Conservation (phyloP, 2,797 vertebrate genomes). For the Oreochromis grahami region DNA sequence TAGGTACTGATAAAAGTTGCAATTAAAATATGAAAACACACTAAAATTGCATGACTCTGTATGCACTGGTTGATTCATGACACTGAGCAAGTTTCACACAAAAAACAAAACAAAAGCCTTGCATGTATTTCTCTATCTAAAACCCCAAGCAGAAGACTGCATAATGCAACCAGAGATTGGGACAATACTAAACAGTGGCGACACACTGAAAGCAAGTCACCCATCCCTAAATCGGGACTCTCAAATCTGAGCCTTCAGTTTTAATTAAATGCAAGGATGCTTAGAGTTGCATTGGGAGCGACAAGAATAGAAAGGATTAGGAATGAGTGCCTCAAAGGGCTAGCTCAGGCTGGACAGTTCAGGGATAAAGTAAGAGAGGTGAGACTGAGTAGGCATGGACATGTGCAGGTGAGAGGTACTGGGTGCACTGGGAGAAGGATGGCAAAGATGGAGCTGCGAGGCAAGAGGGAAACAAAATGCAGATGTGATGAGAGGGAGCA, state of each 20-base stretch:
- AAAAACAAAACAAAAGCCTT: background rate
- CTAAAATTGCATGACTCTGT: accelerated
- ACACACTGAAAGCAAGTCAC: background rate
- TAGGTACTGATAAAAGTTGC: background rate
- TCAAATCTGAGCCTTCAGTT: background rate
- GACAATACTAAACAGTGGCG: background rate
- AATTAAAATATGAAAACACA: background rate
- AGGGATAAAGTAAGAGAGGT: background rate
- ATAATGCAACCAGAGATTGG: background rate
- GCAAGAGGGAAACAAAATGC: background rate
- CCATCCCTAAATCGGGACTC: accelerated
- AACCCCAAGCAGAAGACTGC: background rate
- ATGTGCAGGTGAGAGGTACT: background rate
- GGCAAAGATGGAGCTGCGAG: background rate
- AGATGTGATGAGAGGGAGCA: background rate
- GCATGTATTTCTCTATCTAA: background rate
- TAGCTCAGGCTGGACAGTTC: background rate
- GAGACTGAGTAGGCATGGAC: background rate
- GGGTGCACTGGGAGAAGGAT: background rate
- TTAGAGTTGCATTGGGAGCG: background rate
- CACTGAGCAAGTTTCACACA: background rate
- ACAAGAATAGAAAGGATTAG: background rate
- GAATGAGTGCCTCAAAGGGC: background rate
- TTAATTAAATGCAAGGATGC: background rate
- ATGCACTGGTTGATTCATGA: background rate